phyloP scores from a whole-genome alignment of 2,113 vertebrate species.

The Cebidichthys violaceus region DNA sequence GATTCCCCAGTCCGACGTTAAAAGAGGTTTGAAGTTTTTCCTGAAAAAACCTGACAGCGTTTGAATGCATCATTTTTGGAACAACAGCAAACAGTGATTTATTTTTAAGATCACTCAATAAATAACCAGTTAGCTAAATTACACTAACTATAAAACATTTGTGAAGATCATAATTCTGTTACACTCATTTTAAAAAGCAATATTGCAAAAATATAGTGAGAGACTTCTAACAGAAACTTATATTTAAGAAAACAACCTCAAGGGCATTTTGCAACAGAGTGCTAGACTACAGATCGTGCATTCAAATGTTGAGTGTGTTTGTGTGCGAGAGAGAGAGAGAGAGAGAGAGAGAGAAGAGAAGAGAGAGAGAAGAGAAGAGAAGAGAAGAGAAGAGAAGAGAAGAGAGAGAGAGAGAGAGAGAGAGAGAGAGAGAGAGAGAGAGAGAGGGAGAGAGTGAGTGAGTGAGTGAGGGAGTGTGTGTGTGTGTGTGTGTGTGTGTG shows the following conservation, averaged over 20 bases:
- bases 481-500: no score
- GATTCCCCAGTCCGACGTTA: neutral
- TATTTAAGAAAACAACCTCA: neutral
- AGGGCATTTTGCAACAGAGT: conserved; percentile 10
- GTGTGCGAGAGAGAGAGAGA: neutral
- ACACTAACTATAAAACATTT: neutral
- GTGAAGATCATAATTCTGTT: conserved; percentile 6
- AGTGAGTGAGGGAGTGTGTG: no score
- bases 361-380: neutral
- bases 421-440: neutral
- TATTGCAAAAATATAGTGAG: neutral
- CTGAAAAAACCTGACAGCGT: neutral
- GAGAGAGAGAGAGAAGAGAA: neutral
- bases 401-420: neutral
- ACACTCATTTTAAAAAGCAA: neutral
- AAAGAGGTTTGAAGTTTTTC: neutral
- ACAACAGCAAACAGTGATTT: neutral
- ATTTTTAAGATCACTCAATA: conserved; percentile 14
- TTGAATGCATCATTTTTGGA: conserved; percentile 10
- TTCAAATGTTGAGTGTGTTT: conserved; percentile 15
- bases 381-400: neutral
- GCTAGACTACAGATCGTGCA: conserved; percentile 13
- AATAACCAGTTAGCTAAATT: conserved; percentile 12
- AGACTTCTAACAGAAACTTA: neutral
- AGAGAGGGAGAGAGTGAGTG: neutral